Evolutionary conservation across 2,888 invertebrate genomes (phyloP).

Genomic region (Drosophila aldrichi): DNA sequence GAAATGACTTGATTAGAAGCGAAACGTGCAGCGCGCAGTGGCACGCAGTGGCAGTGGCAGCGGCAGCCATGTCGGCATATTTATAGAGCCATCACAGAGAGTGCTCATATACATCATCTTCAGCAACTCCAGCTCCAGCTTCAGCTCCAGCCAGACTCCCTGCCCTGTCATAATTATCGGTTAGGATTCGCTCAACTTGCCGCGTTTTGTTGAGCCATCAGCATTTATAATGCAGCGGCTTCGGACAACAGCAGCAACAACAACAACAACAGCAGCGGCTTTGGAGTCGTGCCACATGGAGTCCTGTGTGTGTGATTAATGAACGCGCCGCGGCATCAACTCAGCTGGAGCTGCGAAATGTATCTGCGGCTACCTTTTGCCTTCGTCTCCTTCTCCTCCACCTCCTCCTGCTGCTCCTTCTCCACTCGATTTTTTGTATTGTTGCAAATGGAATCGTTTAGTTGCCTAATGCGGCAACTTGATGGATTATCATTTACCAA

Average conservation of each 20-base stretch:
- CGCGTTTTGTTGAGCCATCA: slow-evolving; percentile 78
- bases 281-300: slow-evolving; percentile 15
- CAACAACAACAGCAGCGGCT: background rate
- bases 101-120: slow-evolving; percentile 69
- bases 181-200: slow-evolving; percentile 76
- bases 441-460: slow-evolving; percentile 81
- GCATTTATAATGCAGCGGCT: slow-evolving; percentile 63
- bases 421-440: background rate
- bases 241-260: slow-evolving; percentile 2
- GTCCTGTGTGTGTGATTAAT: slow-evolving; percentile 83
- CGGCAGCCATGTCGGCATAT: slow-evolving; percentile 43
- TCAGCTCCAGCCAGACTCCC: slow-evolving; percentile 61
- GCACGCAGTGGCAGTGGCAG: slow-evolving; percentile 21
- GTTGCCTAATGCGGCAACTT: slow-evolving; percentile 81
- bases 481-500: slow-evolving; percentile 67
- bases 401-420: background rate
- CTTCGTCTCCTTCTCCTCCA: background rate
- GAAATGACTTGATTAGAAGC: slow-evolving; percentile 78
- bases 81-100: slow-evolving; percentile 60
- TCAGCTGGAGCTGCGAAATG: slow-evolving; percentile 70
- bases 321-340: slow-evolving; percentile 56
- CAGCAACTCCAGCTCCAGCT: slow-evolving; percentile 45
- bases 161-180: slow-evolving; percentile 84
- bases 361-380: slow-evolving; percentile 76
- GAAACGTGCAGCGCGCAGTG: slow-evolving; percentile 28